Conservation (phyloP, 2,888 invertebrate species). For the Sisyra nigra region DNA sequence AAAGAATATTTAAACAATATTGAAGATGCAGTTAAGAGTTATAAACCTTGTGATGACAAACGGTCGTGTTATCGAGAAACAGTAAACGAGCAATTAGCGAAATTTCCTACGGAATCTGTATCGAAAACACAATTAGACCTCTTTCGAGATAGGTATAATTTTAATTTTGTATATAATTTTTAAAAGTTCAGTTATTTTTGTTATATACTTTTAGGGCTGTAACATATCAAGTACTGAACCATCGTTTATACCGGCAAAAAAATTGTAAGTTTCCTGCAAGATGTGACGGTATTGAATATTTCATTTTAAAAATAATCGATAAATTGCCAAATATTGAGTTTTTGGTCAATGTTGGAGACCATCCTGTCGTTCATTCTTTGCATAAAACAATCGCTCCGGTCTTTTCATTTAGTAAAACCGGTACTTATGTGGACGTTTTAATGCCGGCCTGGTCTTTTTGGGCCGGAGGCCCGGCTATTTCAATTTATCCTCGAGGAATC, state of each 20-base stretch:
- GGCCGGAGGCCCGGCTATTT: slow-evolving; percentile 95
- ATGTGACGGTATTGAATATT: slow-evolving; percentile 83
- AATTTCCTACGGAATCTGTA: no score
- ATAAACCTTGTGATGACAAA: slow-evolving; percentile 33
- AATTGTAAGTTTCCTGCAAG: slow-evolving; percentile 86
- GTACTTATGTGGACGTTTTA: slow-evolving; percentile 77
- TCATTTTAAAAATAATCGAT: slow-evolving; percentile 49
- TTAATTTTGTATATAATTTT: no score
- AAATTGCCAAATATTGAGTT: slow-evolving; percentile 72
- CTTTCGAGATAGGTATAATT: no score
- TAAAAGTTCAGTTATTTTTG: no score
- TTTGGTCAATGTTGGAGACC: slow-evolving; percentile 79
- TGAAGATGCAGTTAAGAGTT: slow-evolving; percentile 30
- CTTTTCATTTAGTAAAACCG: slow-evolving; percentile 92
- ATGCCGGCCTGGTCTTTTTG: slow-evolving; percentile 97
- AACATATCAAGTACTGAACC: slow-evolving; percentile 69
- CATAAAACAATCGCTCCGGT: slow-evolving; percentile 56
- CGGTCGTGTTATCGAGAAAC: no score
- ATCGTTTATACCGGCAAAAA: slow-evolving; percentile 63
- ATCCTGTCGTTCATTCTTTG: slow-evolving; percentile 65
- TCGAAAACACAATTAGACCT: no score
- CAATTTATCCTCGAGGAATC: slow-evolving; percentile 81
- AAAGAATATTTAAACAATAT: slow-evolving; percentile 27
- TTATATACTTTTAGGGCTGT: slow-evolving; percentile 50
- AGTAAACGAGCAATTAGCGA: no score